Evolutionary conservation across 2,797 vertebrate species (phyloP).

Genomic region (Otolemur crassicaudatus): DNA sequence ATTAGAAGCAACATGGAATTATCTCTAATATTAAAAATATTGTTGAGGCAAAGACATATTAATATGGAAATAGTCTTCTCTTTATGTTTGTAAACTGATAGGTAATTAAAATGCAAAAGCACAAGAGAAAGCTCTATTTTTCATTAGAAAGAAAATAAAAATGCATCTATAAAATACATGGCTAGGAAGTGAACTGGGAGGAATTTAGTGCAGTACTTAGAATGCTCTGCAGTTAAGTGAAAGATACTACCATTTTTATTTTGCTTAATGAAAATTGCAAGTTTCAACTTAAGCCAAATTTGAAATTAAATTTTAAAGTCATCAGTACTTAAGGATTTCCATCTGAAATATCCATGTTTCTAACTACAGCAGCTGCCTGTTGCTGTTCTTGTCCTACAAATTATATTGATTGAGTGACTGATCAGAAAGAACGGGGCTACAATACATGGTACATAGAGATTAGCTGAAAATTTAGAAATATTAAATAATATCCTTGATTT

Average conservation of each 20-base stretch:
- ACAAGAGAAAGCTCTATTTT: not conserved
- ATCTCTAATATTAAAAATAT: not conserved
- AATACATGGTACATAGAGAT: not conserved
- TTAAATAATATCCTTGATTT: conserved; percentile 64
- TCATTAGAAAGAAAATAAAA: conserved; percentile 26
- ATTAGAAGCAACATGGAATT: not conserved
- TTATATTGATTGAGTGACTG: conserved; percentile 70
- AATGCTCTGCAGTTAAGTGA: not conserved
- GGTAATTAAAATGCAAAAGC: not conserved
- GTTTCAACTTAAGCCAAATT: conserved; percentile 15
- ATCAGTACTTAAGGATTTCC: conserved; percentile 16
- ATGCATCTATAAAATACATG: not conserved
- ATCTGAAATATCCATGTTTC: conserved; percentile 12
- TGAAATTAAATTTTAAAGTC: conserved; percentile 20
- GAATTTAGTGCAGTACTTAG: not conserved
- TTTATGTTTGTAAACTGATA: not conserved
- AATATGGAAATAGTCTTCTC: not conserved
- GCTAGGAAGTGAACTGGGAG: not conserved
- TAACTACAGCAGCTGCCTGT: not conserved
- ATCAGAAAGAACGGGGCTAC: conserved; percentile 51
- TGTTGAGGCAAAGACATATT: not conserved
- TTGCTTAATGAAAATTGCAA: not conserved
- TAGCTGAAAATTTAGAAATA: conserved; percentile 70
- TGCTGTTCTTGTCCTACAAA: conserved; percentile 49
- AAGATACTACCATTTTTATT: not conserved